Base-by-base conservation (phyloP, 2,888 invertebrate species). In the Leuctra nigra region DNA sequence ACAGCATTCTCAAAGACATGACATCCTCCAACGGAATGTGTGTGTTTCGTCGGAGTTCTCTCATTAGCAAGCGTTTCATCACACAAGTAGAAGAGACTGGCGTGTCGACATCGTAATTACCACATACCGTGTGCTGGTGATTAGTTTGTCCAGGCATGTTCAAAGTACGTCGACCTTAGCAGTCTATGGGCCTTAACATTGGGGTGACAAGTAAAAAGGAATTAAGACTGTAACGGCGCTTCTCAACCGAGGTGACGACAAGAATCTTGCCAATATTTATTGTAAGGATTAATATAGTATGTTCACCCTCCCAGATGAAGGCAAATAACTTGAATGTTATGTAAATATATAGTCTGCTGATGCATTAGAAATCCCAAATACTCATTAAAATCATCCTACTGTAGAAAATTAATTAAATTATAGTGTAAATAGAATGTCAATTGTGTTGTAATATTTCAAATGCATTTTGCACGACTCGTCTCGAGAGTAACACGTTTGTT, bases 401-500 rank as follows among this genome's bases (percentile, higher is more conserved):
- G 50, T 33, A 50, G 33, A 16, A 18, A 29, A 18, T 29, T n/a
- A n/a, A n/a, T n/a, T n/a, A 29, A 54, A 41, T 23, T 56, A 54
- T 57, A 53, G 55, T 61, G 61, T 61, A 61, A 54, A 59, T 59
- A 61, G 59, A 56, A 54, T 57, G 59, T 59, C 53, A 23, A 59
- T 61, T 61, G 59, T 61, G 59, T 61, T 58, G 53, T 59, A 59
- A 59, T 57, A 61, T 56, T 60, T 60, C 54, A 58, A 58, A 57
- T 25, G 54, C 39, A 41, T 56, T 60, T 58, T 58, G 56, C 58
- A 58, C 60, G 46, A 54, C 50, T 35, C 18, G 33, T 35, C 44
- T 44, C 44, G 23, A 22, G 44, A 33, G 13, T 25, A 50, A 33
- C 13, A 20, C 18, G 16, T 14, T 25, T 23, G 22, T 22, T n/a